phyloP scores from a whole-genome alignment of 2,797 vertebrate species.

The Stomatorhinus walkeri region DNA sequence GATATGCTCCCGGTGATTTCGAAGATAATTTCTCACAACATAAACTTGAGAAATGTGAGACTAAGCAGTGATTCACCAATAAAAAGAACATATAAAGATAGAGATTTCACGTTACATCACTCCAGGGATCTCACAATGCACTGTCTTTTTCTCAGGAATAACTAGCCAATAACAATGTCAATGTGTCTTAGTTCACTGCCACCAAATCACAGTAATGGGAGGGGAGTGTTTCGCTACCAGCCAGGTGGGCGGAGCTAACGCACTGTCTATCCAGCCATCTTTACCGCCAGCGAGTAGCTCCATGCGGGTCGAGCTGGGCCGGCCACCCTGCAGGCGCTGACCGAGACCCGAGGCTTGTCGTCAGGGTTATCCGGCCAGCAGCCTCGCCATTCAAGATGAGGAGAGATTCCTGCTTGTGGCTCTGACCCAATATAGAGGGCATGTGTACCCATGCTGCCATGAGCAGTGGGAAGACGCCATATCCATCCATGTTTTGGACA shows the following conservation, averaged over 20 bases:
- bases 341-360: background rate
- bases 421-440: slow-evolving; percentile 48
- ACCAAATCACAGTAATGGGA: background rate
- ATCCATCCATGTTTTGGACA: slow-evolving; percentile 60
- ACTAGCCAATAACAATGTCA: background rate
- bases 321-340: background rate
- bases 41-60: slow-evolving; percentile 6
- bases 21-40: slow-evolving; percentile 4
- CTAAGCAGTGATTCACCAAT: background rate
- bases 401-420: slow-evolving; percentile 57
- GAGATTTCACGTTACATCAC: background rate
- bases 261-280: background rate
- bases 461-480: slow-evolving; percentile 48
- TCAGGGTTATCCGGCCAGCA: slow-evolving; percentile 55
- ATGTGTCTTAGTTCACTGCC: background rate
- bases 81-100: background rate
- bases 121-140: background rate
- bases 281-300: background rate
- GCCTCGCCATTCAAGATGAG: slow-evolving; percentile 55
- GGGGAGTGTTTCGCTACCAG: background rate
- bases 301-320: background rate
- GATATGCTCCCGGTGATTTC: background rate
- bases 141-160: background rate
- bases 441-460: slow-evolving; percentile 51
- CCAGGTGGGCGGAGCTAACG: background rate